These are phyloP conservation scores for Monopis laevigella DNA, from an alignment of 2,888 invertebrate genomes.

Conservation along the genomic window DNA sequence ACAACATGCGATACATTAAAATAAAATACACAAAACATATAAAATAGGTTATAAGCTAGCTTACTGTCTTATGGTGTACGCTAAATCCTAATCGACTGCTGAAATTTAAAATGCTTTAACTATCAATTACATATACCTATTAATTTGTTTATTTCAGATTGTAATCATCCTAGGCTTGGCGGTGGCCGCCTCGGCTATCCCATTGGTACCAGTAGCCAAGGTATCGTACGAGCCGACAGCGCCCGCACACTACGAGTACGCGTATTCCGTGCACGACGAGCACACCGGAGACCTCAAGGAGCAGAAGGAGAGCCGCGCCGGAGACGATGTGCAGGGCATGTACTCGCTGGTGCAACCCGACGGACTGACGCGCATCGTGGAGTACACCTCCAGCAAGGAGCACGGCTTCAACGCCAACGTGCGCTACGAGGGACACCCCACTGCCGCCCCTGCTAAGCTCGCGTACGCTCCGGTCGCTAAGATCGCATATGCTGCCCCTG, in stretches of 20 bases:
- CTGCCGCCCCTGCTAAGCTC: slow-evolving; percentile 14
- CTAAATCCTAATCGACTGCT: no score
- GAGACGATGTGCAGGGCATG: slow-evolving; percentile 51
- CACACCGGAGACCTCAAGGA: slow-evolving; percentile 55
- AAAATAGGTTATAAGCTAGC: no score
- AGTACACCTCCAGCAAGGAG: slow-evolving; percentile 49
- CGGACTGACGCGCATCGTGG: slow-evolving; percentile 51
- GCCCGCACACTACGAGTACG: slow-evolving; percentile 51
- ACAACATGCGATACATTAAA: no score
- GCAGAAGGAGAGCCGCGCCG: slow-evolving; percentile 50
- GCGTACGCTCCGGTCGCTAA: slow-evolving; percentile 18
- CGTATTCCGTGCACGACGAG: slow-evolving; percentile 51
- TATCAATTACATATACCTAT: no score
- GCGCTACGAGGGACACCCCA: slow-evolving; percentile 48
- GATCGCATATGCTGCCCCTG: slow-evolving; percentile 17
- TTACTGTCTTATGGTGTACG: no score
- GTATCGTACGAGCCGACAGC: slow-evolving; percentile 40
- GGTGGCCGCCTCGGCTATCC: slow-evolving; percentile 31
- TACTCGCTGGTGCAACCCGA: slow-evolving; percentile 61
- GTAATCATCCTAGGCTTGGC: slow-evolving; percentile 3
- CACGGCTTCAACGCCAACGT: slow-evolving; percentile 57
- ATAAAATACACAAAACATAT: no score
- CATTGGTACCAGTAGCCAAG: slow-evolving; percentile 33
- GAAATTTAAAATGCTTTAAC: no score
- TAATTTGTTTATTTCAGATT: not conserved